These are phyloP conservation scores for Tridacna crocea DNA, from an alignment of 2,888 invertebrate species.

Conservation along the genomic window DNA sequence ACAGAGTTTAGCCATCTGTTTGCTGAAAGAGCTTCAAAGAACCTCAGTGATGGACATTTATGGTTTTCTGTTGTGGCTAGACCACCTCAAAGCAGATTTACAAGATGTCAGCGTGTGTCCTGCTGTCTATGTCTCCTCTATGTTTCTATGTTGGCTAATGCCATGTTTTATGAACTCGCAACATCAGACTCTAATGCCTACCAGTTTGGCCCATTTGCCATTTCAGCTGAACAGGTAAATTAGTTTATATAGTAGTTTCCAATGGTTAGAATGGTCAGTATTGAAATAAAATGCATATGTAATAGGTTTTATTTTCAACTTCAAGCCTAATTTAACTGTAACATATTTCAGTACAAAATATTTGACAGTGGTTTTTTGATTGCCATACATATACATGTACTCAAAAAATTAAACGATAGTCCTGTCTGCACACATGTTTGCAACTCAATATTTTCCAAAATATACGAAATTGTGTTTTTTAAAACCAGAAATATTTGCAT, in stretches of 20 bases:
- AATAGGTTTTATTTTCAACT: no score
- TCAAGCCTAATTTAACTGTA: no score
- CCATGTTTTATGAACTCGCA: slow-evolving; percentile 85
- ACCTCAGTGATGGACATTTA: slow-evolving; percentile 85
- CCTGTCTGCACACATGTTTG: no score
- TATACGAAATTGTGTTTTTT: no score
- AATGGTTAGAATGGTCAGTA: neutral
- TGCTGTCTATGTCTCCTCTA: slow-evolving; percentile 85
- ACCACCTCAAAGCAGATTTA: slow-evolving; percentile 85
- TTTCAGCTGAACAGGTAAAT: slow-evolving; percentile 84
- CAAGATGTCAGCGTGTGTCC: slow-evolving; percentile 84
- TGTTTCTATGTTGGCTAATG: slow-evolving; percentile 86
- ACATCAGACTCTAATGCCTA: slow-evolving; percentile 77
- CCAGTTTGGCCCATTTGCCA: slow-evolving; percentile 85
- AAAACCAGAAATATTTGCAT: no score
- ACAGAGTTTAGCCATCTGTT: slow-evolving; percentile 85
- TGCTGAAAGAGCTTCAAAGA: slow-evolving; percentile 82
- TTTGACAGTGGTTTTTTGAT: no score
- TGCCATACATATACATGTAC: no score
- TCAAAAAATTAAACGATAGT: no score
- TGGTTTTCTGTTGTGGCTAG: slow-evolving; percentile 86
- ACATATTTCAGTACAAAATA: no score
- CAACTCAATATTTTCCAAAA: no score
- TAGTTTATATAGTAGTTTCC: neutral
- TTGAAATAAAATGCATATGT: no score